A percentile compares a stretch with the other conserved stretches of the same genome.
phyloP scores from a whole-genome alignment of 2,888 invertebrate genomes.

The Eilema depressum region DNA sequence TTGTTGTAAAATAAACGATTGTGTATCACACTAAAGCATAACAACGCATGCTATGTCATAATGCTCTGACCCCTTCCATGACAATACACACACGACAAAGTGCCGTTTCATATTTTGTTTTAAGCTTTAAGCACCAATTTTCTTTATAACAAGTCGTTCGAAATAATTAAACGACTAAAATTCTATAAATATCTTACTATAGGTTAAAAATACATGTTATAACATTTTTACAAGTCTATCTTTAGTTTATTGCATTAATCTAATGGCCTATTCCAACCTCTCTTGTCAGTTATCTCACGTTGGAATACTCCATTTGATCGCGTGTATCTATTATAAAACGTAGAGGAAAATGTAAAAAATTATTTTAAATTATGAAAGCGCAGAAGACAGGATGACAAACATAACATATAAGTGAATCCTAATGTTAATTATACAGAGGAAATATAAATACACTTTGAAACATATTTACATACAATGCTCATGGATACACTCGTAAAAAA shows the following conservation, averaged over 20 bases:
- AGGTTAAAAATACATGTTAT: slow-evolving; percentile 87
- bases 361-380: slow-evolving; percentile 67
- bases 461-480: slow-evolving; percentile 81
- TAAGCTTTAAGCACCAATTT: slow-evolving; percentile 87
- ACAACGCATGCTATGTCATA: slow-evolving; percentile 86
- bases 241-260: slow-evolving; percentile 72
- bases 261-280: slow-evolving; percentile 66
- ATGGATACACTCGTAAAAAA: slow-evolving; percentile 66
- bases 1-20: slow-evolving; percentile 57
- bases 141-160: slow-evolving; percentile 87
- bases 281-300: slow-evolving; percentile 28
- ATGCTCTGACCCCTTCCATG: slow-evolving; percentile 80
- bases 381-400: slow-evolving; percentile 57
- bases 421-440: slow-evolving; percentile 66
- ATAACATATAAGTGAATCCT: slow-evolving; percentile 64
- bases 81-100: slow-evolving; percentile 82
- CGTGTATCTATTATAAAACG: slow-evolving; percentile 61
- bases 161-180: slow-evolving; percentile 87
- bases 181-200: slow-evolving; percentile 87
- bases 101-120: slow-evolving; percentile 79
- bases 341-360: slow-evolving; percentile 66
- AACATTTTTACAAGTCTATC: slow-evolving; percentile 87
- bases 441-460: slow-evolving; percentile 75
- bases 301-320: slow-evolving; percentile 66
- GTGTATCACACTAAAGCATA: slow-evolving; percentile 73